Evolutionary conservation across 2,888 invertebrate genomes (phyloP), one percentile per base, ranked within the genome.

Genomic region (Troglohyphantes excavatus): DNA sequence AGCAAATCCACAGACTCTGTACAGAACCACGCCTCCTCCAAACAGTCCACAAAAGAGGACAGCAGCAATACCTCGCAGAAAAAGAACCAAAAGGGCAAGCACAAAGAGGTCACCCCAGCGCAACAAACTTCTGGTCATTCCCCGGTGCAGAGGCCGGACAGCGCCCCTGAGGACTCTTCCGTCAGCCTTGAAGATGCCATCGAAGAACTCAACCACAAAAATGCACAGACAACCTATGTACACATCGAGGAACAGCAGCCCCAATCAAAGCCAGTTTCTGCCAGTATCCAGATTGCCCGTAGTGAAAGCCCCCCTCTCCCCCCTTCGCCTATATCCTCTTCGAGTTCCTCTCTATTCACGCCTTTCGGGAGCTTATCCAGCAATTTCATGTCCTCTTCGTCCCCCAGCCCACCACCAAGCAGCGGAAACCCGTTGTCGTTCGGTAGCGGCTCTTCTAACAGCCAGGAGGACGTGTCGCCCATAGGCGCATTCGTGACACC

Each of bases 341-440:
- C 90, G 29, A 91, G 91, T 63, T 90, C 92, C 83, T 90, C 92
- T 17, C 76, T 88, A 0, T 91, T 91, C 19, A 91, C 91, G 73
- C 84, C 90, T 46, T 84, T 84, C 67, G 83, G 82, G 84, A 91
- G 86, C 88, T 81, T 87, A 59, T 90, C 85, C 27, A 90, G 91
- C 78, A 91, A 90, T 70, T 90, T 90, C 72, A 33, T 90, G 72
- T 87, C 87, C 23, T 90, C 89, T 13, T 78, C 84, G 13, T 82
- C 91, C 39, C 90, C 87, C n/a, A 78, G 76, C 73, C 87, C 87
- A 39, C 84, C 85, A 46, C 70, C 75, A 43, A 88, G 68, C 33
- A 91, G 68, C 21, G 29, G 29, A 65, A 82, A 89, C 26, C 81
- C 73, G 17, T 29, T 79, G 19, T 67, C 81, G 26, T 88, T 88